Percentiles rank a stretch among this genome's conserved stretches.
These are phyloP conservation scores for Pelochelys cantorii DNA, from an alignment of 2,797 vertebrate genomes.

Conservation along the genomic window DNA sequence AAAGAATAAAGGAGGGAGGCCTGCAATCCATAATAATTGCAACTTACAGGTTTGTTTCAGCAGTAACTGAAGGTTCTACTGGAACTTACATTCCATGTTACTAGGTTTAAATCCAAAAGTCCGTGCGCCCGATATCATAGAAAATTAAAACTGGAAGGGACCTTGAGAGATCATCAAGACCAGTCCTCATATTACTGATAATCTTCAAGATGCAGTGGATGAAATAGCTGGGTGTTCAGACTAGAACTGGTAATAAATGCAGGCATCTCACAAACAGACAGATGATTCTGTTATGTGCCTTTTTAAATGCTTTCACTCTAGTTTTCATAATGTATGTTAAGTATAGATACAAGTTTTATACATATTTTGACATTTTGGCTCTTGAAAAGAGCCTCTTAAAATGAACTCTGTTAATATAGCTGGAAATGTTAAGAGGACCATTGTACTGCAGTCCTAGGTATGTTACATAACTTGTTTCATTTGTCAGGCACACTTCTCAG, in stretches of 20 bases:
- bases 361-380: slow-evolving; percentile 42
- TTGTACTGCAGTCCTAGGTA: no score
- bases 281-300: slow-evolving; percentile 63
- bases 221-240: slow-evolving; percentile 68
- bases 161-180: no score
- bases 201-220: slow-evolving; percentile 48
- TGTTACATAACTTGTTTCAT: slow-evolving; percentile 14
- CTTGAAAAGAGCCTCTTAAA: slow-evolving; percentile 22
- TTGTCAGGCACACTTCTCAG: slow-evolving; percentile 47
- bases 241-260: slow-evolving; percentile 50
- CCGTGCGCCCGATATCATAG: slow-evolving; percentile 46
- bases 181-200: neutral
- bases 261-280: slow-evolving; percentile 44
- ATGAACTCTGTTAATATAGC: slow-evolving; percentile 16
- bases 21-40: slow-evolving; percentile 56
- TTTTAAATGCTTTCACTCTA: neutral
- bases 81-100: slow-evolving; percentile 67
- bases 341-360: neutral
- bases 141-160: no score
- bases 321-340: no score
- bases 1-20: slow-evolving; percentile 14
- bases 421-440: slow-evolving; percentile 23
- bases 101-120: slow-evolving; percentile 34
- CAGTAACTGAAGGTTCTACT: slow-evolving; percentile 62
- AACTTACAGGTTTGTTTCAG: slow-evolving; percentile 30